Base-by-base conservation (phyloP, 2,888 invertebrate species). In the Nasonovia ribisnigri region DNA sequence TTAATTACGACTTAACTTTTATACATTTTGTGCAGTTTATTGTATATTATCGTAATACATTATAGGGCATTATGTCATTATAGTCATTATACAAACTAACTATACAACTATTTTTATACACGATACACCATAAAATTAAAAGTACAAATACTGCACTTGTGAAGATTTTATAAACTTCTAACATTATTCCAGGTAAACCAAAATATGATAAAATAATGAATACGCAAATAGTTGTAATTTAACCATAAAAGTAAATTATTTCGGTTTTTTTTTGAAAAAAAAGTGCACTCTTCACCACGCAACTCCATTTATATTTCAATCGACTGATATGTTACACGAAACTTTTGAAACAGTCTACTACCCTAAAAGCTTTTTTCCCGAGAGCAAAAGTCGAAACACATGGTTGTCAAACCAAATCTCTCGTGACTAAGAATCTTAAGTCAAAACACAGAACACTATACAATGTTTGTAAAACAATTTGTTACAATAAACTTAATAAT, bases 281-380 rank as follows among this genome's bases (percentile, higher is more conserved):
- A 77, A 2, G 6, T 20, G 36, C 36, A 77, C 36, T 77, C 36
- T 36, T 77, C 20, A 42, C 36, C 77, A 20, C 36, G 36, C 8
- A 77, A 77, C 77, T 77, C 20, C 8, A 20, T 77, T 77, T 77
- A 36, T 36, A 77, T 42, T 77, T 6, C n/a, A 51, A 87, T 51
- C n/a, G n/a, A 51, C 48, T n/a, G 46, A 46, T 87, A 51, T 48
- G 48, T 48, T 36, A 87, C n/a, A 51, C 24, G 48, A 87, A 87
- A 51, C 20, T 51, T 87, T 51, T n/a, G 77, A 87, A 87, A 87
- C 20, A 87, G 36, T 77, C n/a, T n/a, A 87, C 13, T n/a, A n/a
- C 51, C n/a, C 48, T 51, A 87, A 87, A 87, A 87, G 29, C 10
- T 87, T 87, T 87, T 87, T 48, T n/a, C 87, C 16, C 16, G n/a